Conservation (phyloP, 2,888 invertebrate genomes). For the Sesia bembeciformis region DNA sequence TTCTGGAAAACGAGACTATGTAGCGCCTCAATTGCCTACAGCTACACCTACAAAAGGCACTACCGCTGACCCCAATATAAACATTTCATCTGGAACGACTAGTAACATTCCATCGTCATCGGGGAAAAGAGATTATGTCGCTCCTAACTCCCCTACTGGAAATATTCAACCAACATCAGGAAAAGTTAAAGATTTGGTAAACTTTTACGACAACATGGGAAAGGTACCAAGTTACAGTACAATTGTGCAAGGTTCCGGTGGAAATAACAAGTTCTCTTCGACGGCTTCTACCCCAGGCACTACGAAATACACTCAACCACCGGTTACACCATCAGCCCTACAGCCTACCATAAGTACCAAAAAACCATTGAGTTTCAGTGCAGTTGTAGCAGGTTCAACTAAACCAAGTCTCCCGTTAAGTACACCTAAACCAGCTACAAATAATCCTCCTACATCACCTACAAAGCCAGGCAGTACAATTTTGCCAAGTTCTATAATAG, state of each 20-base stretch:
- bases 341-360: slow-evolving; percentile 21
- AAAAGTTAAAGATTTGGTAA: slow-evolving; percentile 56
- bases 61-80: slow-evolving; percentile 8
- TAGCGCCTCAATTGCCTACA: slow-evolving; percentile 39
- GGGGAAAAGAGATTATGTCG: slow-evolving; percentile 36
- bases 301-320: slow-evolving; percentile 8
- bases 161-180: slow-evolving; percentile 18
- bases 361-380: slow-evolving; percentile 48
- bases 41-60: slow-evolving; percentile 1
- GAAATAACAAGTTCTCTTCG: slow-evolving; percentile 9
- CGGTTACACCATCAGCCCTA: slow-evolving; percentile 13
- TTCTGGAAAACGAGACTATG: slow-evolving; percentile 42
- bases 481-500: slow-evolving; percentile 61
- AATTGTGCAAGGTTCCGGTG: slow-evolving; percentile 29
- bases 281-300: slow-evolving; percentile 1
- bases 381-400: slow-evolving; percentile 38
- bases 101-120: slow-evolving; percentile 5
- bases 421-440: slow-evolving; percentile 6
- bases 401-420: slow-evolving; percentile 16
- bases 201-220: slow-evolving; percentile 43
- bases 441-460: slow-evolving; percentile 8
- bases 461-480: slow-evolving; percentile 29
- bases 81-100: neutral
- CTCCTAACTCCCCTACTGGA: slow-evolving; percentile 17
- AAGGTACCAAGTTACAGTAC: slow-evolving; percentile 55